phyloP scores from a whole-genome alignment of 2,113 vertebrate species.

The Trachemys scripta region DNA sequence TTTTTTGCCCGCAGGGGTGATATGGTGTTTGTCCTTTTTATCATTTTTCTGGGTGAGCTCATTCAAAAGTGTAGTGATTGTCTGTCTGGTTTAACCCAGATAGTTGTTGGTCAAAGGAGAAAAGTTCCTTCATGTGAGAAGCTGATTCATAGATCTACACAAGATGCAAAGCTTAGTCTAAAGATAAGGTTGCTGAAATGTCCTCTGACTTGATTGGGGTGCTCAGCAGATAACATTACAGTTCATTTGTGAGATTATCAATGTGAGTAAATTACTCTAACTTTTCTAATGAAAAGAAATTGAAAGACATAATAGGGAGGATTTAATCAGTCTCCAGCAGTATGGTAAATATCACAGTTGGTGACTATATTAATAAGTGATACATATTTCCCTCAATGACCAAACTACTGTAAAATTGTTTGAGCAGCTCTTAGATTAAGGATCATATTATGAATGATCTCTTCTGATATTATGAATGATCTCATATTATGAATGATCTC shows the following conservation, averaged over 20 bases:
- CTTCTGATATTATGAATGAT: no score
- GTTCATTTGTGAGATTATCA: not conserved
- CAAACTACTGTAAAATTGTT: no score
- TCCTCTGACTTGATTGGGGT: not conserved
- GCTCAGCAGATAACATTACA: not conserved
- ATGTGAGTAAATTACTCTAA: not conserved
- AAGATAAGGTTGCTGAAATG: not conserved
- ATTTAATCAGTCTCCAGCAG: not conserved
- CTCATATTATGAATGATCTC: not conserved
- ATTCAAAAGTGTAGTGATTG: no score
- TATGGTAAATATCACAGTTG: not conserved
- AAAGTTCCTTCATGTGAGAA: not conserved
- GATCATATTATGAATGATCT: not conserved
- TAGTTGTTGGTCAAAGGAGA: not conserved
- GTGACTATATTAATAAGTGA: not conserved
- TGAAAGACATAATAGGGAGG: no score
- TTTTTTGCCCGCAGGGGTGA: no score
- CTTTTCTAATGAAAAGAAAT: not conserved
- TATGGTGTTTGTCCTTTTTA: no score
- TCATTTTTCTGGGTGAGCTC: no score
- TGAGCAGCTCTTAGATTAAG: not conserved
- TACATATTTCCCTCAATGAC: not conserved
- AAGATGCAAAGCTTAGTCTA: not conserved
- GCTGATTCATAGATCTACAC: not conserved
- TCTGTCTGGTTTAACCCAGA: no score